Conservation (phyloP, 2,113 vertebrate genomes). For the Ceyx melanurus region DNA sequence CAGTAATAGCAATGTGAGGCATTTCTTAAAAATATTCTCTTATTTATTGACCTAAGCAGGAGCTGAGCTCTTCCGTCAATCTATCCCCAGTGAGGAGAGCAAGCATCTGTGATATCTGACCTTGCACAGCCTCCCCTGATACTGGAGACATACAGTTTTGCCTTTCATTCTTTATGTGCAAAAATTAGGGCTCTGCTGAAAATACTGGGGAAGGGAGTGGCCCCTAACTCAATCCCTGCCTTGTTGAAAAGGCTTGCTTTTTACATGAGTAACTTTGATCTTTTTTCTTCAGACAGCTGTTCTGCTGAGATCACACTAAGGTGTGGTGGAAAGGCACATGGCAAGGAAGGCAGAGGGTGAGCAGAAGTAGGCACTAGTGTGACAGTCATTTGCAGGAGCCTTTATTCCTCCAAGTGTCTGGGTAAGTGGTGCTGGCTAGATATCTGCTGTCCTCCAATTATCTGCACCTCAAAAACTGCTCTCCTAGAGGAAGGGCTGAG, state of each 20-base stretch:
- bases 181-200: background rate
- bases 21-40: background rate
- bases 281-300: background rate
- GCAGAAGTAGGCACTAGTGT: background rate
- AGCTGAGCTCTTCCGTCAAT: background rate
- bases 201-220: background rate
- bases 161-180: background rate
- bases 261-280: background rate
- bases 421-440: background rate
- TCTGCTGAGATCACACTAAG: background rate
- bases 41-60: background rate
- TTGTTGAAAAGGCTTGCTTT: background rate
- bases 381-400: background rate
- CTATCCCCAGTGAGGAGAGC: background rate
- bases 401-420: background rate
- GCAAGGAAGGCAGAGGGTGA: background rate
- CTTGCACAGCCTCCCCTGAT: background rate
- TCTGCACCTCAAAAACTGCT: background rate
- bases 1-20: background rate
- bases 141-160: background rate
- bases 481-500: background rate
- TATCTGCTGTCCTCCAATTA: background rate
- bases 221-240: background rate
- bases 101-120: background rate
- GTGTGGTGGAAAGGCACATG: rapidly evolving